A percentile compares a stretch with the other conserved stretches of the same genome.
These are phyloP conservation scores for Mythimna pallens DNA, from an alignment of 2,888 invertebrate genomes.

Conservation along the genomic window DNA sequence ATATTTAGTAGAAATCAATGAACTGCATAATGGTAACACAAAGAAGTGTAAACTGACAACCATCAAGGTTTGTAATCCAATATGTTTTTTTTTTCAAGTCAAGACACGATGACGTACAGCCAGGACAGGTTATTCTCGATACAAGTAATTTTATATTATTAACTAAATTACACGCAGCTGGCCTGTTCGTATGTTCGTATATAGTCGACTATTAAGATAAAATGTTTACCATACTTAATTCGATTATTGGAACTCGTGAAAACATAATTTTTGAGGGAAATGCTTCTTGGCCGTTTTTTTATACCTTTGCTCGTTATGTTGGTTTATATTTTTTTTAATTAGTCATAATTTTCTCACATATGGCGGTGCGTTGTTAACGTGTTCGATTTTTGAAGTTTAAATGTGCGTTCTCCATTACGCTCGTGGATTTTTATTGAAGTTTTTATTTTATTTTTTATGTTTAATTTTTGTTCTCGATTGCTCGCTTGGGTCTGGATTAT, in stretches of 20 bases:
- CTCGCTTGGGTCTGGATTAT: conserved; percentile 24
- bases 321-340: conserved; percentile 61
- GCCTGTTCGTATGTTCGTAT: conserved; percentile 69
- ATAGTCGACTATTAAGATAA: conserved; percentile 79
- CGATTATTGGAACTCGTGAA: conserved; percentile 80
- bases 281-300: conserved; percentile 48
- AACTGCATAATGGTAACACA: conserved; percentile 30
- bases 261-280: conserved; percentile 62
- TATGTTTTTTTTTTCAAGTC: conserved; percentile 55
- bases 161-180: conserved; percentile 85
- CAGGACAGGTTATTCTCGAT: conserved; percentile 77
- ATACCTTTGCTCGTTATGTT: conserved; percentile 47
- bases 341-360: conserved; percentile 51
- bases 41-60: conserved; percentile 56
- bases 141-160: conserved; percentile 85
- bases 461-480: conserved; percentile 25
- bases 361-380: conserved; percentile 28
- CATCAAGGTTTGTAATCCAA: conserved; percentile 51
- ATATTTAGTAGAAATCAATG: conserved; percentile 15
- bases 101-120: conserved; percentile 63
- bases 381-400: conserved; percentile 61
- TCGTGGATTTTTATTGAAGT: conserved; percentile 40
- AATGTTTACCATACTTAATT: conserved; percentile 87
- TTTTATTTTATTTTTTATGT: conserved; percentile 27
- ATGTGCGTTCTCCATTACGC: conserved; percentile 56